These are phyloP conservation scores for Turdus rufiventris DNA, from an alignment of 2,113 vertebrate species.

Conservation along the genomic window DNA sequence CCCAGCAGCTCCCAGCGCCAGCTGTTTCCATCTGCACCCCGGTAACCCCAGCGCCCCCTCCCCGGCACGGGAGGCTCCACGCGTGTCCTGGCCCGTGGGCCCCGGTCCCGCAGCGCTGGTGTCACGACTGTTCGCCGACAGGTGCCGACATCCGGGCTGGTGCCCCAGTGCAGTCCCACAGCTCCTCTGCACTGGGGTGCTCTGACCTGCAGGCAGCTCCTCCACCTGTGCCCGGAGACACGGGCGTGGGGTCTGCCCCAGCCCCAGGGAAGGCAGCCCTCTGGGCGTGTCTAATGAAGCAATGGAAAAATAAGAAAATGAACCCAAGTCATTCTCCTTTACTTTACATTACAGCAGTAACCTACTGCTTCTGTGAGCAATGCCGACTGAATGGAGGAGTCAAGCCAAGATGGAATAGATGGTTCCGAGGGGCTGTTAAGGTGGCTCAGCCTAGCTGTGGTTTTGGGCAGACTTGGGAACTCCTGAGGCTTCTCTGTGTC, in stretches of 20 bases:
- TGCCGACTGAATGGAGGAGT: not conserved
- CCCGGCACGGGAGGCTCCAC: not conserved
- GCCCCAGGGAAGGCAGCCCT: not conserved
- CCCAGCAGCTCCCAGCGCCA: accelerated
- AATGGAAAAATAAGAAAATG: not conserved
- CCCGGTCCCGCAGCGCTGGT: accelerated
- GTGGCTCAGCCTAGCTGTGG: not conserved
- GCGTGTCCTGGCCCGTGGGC: not conserved
- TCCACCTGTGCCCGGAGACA: not conserved
- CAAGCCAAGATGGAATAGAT: not conserved
- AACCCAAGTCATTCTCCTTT: not conserved
- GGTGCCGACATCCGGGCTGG: not conserved
- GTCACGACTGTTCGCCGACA: not conserved
- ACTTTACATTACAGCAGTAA: not conserved
- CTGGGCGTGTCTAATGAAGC: not conserved
- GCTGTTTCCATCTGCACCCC: accelerated
- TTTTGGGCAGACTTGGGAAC: not conserved
- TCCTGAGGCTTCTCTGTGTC: not conserved
- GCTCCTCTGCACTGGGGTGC: not conserved
- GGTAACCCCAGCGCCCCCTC: not conserved
- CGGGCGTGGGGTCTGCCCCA: no score
- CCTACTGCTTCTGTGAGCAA: not conserved
- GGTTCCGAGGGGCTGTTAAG: not conserved
- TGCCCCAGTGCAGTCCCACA: no score
- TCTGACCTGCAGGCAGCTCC: not conserved